Conservation (phyloP, 2,797 vertebrate genomes). For the Falco biarmicus region DNA sequence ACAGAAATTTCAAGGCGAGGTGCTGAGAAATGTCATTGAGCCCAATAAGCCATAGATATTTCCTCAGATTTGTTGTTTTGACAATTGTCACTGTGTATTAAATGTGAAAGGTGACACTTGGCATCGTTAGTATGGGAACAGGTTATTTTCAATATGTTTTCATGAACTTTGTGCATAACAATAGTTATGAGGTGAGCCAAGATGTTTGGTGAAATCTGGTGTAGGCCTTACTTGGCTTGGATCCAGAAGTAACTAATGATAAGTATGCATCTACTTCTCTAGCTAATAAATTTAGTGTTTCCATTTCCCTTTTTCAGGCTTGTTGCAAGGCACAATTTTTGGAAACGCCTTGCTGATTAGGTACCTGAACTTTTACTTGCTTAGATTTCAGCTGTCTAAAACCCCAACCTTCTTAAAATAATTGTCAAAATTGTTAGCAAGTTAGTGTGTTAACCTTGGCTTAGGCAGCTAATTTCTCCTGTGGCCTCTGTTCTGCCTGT, state of each 20-base stretch:
- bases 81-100: not conserved
- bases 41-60: not conserved
- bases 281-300: not conserved
- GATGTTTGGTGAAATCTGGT: not conserved
- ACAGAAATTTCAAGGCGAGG: not conserved
- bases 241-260: not conserved
- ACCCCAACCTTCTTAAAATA: not conserved
- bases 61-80: not conserved
- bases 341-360: not conserved
- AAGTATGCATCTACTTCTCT: not conserved
- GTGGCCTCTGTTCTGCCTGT: not conserved
- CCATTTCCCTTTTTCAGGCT: not conserved
- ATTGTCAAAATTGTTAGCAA: not conserved
- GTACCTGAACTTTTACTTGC: not conserved
- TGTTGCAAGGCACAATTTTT: not conserved
- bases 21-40: not conserved
- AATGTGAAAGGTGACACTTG: not conserved
- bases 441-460: not conserved
- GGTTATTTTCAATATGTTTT: not conserved
- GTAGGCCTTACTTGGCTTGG: not conserved
- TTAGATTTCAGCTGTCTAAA: not conserved
- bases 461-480: not conserved
- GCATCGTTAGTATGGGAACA: accelerated
- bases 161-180: not conserved
- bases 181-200: not conserved